Percentiles rank a stretch among this genome's conserved stretches.
Conservation (phyloP, 2,113 vertebrate species). For the Pterocles gutturalis region DNA sequence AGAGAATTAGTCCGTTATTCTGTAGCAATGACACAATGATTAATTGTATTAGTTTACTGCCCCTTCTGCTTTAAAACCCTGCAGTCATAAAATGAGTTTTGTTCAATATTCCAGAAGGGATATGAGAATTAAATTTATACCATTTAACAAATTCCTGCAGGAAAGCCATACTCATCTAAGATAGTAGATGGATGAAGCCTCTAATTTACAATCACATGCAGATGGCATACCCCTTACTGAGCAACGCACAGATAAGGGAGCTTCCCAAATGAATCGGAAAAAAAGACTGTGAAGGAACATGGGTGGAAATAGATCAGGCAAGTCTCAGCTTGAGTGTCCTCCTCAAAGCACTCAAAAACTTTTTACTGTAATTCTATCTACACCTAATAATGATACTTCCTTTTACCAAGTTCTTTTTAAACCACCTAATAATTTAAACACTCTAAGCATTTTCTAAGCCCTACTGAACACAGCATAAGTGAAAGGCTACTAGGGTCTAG, state of each 20-base stretch:
- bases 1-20: conserved; percentile 64
- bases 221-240: not conserved
- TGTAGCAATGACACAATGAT: conserved; percentile 66
- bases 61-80: conserved; percentile 63
- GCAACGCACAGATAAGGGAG: not conserved
- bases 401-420: not conserved
- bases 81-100: conserved; percentile 64
- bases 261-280: conserved; percentile 5
- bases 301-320: not conserved
- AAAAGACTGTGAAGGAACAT: not conserved
- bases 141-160: conserved; percentile 64
- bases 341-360: not conserved
- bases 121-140: conserved; percentile 64
- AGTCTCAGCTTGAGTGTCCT: not conserved
- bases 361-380: not conserved
- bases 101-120: conserved; percentile 59
- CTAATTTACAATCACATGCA: conserved; percentile 38
- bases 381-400: not conserved
- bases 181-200: conserved; percentile 41
- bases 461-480: not conserved
- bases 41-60: conserved; percentile 69
- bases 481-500: not conserved
- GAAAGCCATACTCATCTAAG: conserved; percentile 48
- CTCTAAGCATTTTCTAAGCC: not conserved
- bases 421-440: not conserved